Base-by-base conservation (phyloP, 2,888 invertebrate genomes). In the Trachelus iudaicus region DNA sequence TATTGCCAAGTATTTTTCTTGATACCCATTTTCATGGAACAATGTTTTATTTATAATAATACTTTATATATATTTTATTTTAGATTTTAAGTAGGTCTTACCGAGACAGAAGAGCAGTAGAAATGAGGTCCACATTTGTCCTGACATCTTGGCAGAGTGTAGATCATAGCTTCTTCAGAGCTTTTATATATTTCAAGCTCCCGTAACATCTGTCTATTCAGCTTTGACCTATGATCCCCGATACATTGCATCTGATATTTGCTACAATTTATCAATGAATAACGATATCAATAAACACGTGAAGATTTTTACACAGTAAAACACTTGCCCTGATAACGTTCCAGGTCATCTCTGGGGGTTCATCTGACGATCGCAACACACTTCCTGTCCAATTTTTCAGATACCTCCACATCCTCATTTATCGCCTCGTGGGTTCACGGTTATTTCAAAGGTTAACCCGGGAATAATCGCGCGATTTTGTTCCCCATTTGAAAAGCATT, bases 1-100 rank as follows among this genome's bases (percentile, higher is more conserved):
- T 9, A 56, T 56, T 87, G 84, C 83, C 85, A 87, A 75, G 81
- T 84, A 75, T 75, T 56, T 31, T 35, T 31, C 34, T 76, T 23
- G 23, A 56, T 9, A 56, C 56, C 23, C 23, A 56, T 23, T 56
- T 56, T 56, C 56, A 56, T 9, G 9, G 2, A 23, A 56, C 9
- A 2, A 56, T n/a, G 0, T 6, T 73, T 11, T 71, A 73, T 73
- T 31, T 30, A 23, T 15, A 33, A 35, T 35, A 12, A 35, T 35
- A 35, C 35, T 12, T 35, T 35, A 9, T 40, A 13, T 33, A 35
- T 15, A 69, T n/a, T n/a, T n/a, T n/a, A n/a, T n/a, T n/a, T n/a
- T n/a, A 33, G 15, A 13, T 6, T 68, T 34, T 74, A 3, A 13
- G 11, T 31, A 33, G 11, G 33, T 81, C 82, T 78, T 76, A 80